These are phyloP conservation scores for Heteromormyrus szaboi DNA, from an alignment of 2,797 vertebrate genomes.

Conservation along the genomic window DNA sequence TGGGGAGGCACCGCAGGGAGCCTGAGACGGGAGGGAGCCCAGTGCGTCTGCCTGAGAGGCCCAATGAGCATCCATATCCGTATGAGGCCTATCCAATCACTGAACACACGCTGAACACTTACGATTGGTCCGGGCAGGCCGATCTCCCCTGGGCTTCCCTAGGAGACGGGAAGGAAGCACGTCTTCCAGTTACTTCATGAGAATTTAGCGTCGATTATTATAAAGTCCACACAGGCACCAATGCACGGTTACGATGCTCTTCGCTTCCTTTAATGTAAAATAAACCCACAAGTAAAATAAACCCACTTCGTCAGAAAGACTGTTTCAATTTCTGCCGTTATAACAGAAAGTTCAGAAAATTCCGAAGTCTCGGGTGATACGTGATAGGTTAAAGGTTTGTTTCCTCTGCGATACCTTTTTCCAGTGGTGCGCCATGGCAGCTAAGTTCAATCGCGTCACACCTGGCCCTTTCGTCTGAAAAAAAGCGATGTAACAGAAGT, in stretches of 20 bases:
- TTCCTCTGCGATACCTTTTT: constrained; percentile 36
- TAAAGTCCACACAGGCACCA: neutral
- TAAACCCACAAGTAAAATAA: neutral
- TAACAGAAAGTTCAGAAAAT: neutral
- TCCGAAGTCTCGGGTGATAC: neutral
- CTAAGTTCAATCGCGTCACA: constrained; percentile 28
- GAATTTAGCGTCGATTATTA: neutral
- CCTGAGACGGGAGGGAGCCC: neutral
- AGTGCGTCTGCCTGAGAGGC: neutral
- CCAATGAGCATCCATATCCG: neutral
- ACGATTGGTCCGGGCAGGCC: constrained; percentile 40
- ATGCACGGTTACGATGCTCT: neutral
- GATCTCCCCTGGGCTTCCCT: constrained; percentile 39
- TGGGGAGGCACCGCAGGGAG: neutral
- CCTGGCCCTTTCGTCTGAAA: constrained; percentile 31
- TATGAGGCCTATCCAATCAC: neutral
- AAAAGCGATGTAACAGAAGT: neutral
- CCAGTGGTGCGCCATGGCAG: constrained; percentile 29
- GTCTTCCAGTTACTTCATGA: neutral
- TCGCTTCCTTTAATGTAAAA: neutral
- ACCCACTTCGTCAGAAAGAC: neutral
- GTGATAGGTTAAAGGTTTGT: neutral
- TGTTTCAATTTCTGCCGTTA: neutral
- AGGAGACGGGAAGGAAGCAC: neutral
- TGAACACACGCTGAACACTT: constrained; percentile 13